A percentile compares a stretch with the other conserved stretches of the same genome.
Conservation (phyloP, 1,140 invertebrate genomes). For the Dreissena rostriformis region DNA sequence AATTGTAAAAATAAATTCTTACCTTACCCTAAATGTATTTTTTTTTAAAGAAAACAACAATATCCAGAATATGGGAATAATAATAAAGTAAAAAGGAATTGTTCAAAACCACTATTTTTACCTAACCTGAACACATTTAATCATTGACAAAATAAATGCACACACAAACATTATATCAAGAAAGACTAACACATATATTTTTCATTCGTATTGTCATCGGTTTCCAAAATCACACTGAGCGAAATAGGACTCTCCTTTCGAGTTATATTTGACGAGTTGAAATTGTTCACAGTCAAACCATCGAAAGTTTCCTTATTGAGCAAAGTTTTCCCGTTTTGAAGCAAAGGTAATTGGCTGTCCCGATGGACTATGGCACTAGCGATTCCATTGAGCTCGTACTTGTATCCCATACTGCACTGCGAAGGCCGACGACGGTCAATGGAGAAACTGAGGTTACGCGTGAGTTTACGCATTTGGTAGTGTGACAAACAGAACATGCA, state of each 20-base stretch:
- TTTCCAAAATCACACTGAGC: conserved; percentile 40
- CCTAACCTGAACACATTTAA: too few species aligned
- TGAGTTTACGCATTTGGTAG: conserved; percentile 67
- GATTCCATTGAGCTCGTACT: conserved; percentile 62
- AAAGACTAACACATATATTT: conserved; percentile 14
- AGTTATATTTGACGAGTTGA: neutral
- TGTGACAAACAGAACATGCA: conserved; percentile 75
- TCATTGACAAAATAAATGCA: too few species aligned
- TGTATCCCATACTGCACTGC: conserved; percentile 52
- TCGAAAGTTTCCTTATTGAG: neutral
- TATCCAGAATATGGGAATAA: too few species aligned
- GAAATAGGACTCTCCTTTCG: conserved; percentile 25
- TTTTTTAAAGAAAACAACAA: too few species aligned
- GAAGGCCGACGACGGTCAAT: conserved; percentile 61
- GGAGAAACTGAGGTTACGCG: conserved; percentile 69
- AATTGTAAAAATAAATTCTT: too few species aligned
- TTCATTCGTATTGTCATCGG: conserved; percentile 54
- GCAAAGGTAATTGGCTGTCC: conserved; percentile 58
- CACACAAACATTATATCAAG: too few species aligned
- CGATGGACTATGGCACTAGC: conserved; percentile 30
- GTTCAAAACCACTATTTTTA: too few species aligned
- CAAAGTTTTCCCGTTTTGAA: conserved; percentile 35
- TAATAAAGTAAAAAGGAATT: too few species aligned
- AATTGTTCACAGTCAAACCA: neutral
- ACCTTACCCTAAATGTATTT: too few species aligned